Percentiles rank a stretch among this genome's conserved stretches.
Conservation (phyloP, 1,140 invertebrate genomes). For the Pachypeltis micranthus region DNA sequence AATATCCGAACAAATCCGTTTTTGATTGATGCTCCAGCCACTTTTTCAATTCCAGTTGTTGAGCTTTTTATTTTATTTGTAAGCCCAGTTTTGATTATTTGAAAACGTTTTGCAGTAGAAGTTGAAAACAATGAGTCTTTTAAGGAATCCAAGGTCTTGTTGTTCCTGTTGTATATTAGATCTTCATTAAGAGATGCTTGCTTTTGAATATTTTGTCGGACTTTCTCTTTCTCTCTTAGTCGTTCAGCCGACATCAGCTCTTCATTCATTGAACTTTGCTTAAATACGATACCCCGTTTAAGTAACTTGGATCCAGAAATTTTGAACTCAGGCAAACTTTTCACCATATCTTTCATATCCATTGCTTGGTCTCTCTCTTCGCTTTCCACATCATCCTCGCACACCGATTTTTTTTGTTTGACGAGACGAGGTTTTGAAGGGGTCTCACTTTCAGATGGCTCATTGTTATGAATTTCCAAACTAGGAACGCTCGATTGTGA, state of each 20-base stretch:
- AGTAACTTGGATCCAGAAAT: slow-evolving; percentile 33
- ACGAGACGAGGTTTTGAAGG: slow-evolving; percentile 49
- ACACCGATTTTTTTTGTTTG: slow-evolving; percentile 68
- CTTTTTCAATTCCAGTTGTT: slow-evolving; percentile 66
- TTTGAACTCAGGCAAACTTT: slow-evolving; percentile 47
- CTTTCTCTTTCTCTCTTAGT: slow-evolving; percentile 64
- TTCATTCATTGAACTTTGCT: slow-evolving; percentile 80
- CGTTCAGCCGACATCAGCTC: slow-evolving; percentile 75
- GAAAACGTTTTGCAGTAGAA: slow-evolving; percentile 60
- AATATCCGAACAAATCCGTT: slow-evolving; percentile 61
- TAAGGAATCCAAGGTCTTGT: slow-evolving; percentile 52
- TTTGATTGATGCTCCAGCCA: slow-evolving; percentile 48
- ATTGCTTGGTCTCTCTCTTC: slow-evolving; percentile 48
- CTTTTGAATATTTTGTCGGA: slow-evolving; percentile 76
- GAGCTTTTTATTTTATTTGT: slow-evolving; percentile 67
- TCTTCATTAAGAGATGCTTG: slow-evolving; percentile 80
- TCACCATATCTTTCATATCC: slow-evolving; percentile 48
- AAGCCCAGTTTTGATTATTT: slow-evolving; percentile 70
- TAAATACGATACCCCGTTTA: slow-evolving; percentile 52
- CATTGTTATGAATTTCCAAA: slow-evolving; percentile 35
- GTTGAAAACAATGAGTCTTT: slow-evolving; percentile 60
- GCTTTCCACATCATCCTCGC: slow-evolving; percentile 43
- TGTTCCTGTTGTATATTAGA: slow-evolving; percentile 55
- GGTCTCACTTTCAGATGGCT: slow-evolving; percentile 17
- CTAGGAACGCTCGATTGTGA: slow-evolving; percentile 63